A percentile compares a stretch with the other conserved stretches of the same genome.
phyloP scores from a whole-genome alignment of 1,140 invertebrate genomes.

The Nasonia longicornis region DNA sequence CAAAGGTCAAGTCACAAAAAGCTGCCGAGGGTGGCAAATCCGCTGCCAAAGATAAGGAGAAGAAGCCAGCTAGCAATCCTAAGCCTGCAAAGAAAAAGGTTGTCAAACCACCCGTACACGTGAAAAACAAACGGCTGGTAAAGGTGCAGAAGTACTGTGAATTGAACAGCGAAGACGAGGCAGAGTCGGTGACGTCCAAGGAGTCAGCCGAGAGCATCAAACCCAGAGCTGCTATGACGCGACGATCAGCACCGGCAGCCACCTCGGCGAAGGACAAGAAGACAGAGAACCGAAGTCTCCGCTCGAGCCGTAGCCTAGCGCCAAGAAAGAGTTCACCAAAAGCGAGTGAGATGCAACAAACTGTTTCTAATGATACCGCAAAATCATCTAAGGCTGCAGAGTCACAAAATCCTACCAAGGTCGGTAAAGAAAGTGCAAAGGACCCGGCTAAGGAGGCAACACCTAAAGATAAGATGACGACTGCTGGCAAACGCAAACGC shows the following conservation, averaged over 20 bases:
- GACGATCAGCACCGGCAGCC: conserved; percentile 47
- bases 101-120: neutral
- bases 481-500: conserved; percentile 43
- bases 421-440: conserved; percentile 35
- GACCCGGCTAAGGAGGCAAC: conserved; percentile 22
- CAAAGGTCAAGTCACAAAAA: conserved; percentile 62
- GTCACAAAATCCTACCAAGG: conserved; percentile 35
- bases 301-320: conserved; percentile 43
- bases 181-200: conserved; percentile 55
- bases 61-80: conserved; percentile 40
- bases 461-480: conserved; percentile 44
- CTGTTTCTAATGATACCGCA: conserved; percentile 33
- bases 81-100: conserved; percentile 29
- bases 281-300: conserved; percentile 44
- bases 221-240: conserved; percentile 48
- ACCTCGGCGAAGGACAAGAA: conserved; percentile 35
- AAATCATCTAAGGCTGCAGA: conserved; percentile 31
- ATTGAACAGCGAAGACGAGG: conserved; percentile 63
- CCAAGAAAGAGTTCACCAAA: conserved; percentile 44
- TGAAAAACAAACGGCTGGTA: conserved; percentile 60
- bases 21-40: conserved; percentile 42
- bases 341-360: conserved; percentile 16
- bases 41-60: conserved; percentile 48
- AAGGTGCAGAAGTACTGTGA: conserved; percentile 62
- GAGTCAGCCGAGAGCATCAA: conserved; percentile 43